Conservation (phyloP, 1,140 invertebrate species). For the Tetragonula clypearis region DNA sequence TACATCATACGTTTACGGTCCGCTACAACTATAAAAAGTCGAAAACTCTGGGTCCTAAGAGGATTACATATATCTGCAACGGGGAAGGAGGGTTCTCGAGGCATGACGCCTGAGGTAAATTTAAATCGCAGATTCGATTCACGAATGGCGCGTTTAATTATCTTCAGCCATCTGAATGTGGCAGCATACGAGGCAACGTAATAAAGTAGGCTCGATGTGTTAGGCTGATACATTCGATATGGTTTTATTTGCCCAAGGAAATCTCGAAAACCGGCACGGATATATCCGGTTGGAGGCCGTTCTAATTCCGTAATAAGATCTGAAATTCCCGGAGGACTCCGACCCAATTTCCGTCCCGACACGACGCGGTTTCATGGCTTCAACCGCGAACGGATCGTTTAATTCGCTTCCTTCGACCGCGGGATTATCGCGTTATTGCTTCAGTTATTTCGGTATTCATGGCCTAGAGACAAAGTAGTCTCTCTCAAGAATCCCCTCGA, state of each 20-base stretch:
- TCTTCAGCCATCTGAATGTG: not conserved
- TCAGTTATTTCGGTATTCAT: constrained; percentile 38
- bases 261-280: constrained; percentile 57
- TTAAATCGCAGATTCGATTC: constrained; percentile 18
- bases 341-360: constrained; percentile 62
- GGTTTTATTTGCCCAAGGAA: constrained; percentile 55
- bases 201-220: constrained; percentile 12
- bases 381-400: constrained; percentile 60
- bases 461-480: constrained; percentile 5
- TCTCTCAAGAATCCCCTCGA: not conserved
- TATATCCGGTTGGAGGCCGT: constrained; percentile 40
- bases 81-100: not conserved
- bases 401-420: constrained; percentile 58
- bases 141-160: constrained; percentile 22
- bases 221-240: too few species aligned
- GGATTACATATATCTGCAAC: not conserved
- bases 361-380: constrained; percentile 55
- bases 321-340: constrained; percentile 54
- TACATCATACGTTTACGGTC: not conserved
- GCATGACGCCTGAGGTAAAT: not conserved
- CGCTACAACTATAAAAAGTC: not conserved
- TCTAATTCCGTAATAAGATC: constrained; percentile 61
- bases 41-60: not conserved
- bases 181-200: not conserved
- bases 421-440: constrained; percentile 60